Evolutionary conservation across 2,797 vertebrate species (phyloP).

Genomic region (Chrysocyon brachyurus): DNA sequence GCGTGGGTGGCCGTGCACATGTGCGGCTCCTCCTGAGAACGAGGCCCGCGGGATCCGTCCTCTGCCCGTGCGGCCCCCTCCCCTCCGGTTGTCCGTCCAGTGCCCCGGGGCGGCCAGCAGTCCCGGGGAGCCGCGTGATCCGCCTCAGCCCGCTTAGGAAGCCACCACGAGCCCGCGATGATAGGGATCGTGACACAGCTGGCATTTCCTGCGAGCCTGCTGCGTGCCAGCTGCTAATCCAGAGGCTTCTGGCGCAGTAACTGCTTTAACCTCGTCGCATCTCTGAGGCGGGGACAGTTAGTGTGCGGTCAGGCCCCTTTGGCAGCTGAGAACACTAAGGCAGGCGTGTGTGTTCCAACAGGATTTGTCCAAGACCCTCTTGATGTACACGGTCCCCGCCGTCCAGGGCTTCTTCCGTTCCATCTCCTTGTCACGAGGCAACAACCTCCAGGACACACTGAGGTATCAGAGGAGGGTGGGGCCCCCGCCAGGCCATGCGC

Average conservation of each 20-base stretch:
- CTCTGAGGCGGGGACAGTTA: background rate
- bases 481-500: background rate
- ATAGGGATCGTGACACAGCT: background rate
- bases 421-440: conserved; percentile 98
- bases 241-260: background rate
- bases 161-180: background rate
- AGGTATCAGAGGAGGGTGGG: conserved; percentile 88
- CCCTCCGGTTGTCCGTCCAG: background rate
- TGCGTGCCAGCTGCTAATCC: accelerated
- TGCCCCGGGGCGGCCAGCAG: background rate
- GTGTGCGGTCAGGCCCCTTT: background rate
- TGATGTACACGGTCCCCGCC: conserved; percentile 98
- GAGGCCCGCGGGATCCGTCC: background rate
- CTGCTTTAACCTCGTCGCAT: background rate
- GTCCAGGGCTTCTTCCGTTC: conserved; percentile 99
- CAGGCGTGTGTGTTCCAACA: conserved; percentile 83
- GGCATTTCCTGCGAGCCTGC: background rate
- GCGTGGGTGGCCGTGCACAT: background rate
- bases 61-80: background rate
- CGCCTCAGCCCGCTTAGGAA: background rate
- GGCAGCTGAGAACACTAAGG: background rate
- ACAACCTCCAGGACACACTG: conserved; percentile 98
- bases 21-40: background rate
- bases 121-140: accelerated
- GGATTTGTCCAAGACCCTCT: conserved; percentile 97